phyloP scores from a whole-genome alignment of 2,797 vertebrate species.

The Glossophaga mutica region DNA sequence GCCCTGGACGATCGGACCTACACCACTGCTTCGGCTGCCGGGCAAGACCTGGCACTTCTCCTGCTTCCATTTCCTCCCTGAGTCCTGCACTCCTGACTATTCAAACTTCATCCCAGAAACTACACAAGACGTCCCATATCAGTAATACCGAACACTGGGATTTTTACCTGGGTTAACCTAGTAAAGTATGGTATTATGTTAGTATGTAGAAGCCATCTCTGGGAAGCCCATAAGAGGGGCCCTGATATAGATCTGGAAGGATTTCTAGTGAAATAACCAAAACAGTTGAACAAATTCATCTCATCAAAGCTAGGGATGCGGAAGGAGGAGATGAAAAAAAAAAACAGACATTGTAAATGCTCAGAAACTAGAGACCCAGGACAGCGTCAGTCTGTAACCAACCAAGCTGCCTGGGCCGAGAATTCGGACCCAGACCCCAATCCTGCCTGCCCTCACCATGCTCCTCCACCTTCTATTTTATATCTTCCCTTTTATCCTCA shows the following conservation, averaged over 20 bases:
- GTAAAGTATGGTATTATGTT: neutral
- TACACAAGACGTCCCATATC: neutral
- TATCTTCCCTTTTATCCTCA: neutral
- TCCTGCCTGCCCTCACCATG: neutral
- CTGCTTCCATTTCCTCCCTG: neutral
- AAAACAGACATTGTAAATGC: neutral
- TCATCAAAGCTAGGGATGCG: neutral
- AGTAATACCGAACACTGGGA: neutral
- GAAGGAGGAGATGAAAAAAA: neutral
- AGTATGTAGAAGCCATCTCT: too few species aligned
- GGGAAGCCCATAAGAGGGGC: neutral
- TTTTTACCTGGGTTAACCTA: neutral
- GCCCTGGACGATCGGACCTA: neutral
- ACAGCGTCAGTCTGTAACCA: neutral
- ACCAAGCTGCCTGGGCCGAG: neutral
- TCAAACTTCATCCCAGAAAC: neutral
- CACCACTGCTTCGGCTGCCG: neutral
- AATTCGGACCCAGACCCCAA: neutral
- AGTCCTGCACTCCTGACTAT: neutral
- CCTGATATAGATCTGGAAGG: neutral
- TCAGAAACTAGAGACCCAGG: neutral
- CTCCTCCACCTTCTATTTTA: neutral
- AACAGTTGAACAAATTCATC: neutral
- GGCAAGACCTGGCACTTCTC: fast-evolving
- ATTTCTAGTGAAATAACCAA: neutral